Conservation (phyloP, 1,140 invertebrate species). For the Drosophila quadrilineata region DNA sequence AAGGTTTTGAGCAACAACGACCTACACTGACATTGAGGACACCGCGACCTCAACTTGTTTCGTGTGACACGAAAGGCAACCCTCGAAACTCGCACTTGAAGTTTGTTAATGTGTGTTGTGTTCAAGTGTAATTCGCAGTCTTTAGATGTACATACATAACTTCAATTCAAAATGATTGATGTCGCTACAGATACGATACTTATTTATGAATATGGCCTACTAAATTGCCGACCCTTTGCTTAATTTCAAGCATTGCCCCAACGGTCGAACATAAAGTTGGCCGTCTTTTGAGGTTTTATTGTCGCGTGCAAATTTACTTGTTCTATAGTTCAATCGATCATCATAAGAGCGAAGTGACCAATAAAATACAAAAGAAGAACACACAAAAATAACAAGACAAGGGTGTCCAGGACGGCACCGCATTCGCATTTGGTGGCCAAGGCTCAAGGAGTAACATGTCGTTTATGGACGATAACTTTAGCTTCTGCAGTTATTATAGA, state of each 20-base stretch:
- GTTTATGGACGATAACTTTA: conserved; percentile 68
- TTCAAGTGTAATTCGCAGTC: background rate
- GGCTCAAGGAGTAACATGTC: conserved; percentile 51
- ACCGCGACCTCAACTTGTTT: conserved; percentile 11
- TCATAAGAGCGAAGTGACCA: background rate
- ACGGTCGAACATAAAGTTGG: too few species aligned
- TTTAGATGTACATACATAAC: background rate
- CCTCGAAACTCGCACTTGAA: conserved; percentile 42
- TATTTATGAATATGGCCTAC: too few species aligned
- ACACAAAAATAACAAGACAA: too few species aligned
- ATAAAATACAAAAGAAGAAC: background rate
- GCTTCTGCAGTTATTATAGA: conserved; percentile 60
- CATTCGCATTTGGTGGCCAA: conserved; percentile 21
- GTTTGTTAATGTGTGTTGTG: conserved; percentile 18
- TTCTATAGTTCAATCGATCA: conserved; percentile 53
- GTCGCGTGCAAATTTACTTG: conserved; percentile 43
- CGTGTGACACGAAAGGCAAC: conserved; percentile 62
- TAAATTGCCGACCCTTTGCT: too few species aligned
- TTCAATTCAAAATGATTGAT: conserved; percentile 25
- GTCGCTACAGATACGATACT: background rate
- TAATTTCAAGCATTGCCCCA: too few species aligned
- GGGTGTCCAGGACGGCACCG: too few species aligned
- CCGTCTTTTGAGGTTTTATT: conserved; percentile 9
- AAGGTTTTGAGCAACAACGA: conserved; percentile 6
- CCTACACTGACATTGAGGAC: conserved; percentile 46